Conservation (phyloP, 2,113 vertebrate genomes). For the Paramormyrops kingsleyae region DNA sequence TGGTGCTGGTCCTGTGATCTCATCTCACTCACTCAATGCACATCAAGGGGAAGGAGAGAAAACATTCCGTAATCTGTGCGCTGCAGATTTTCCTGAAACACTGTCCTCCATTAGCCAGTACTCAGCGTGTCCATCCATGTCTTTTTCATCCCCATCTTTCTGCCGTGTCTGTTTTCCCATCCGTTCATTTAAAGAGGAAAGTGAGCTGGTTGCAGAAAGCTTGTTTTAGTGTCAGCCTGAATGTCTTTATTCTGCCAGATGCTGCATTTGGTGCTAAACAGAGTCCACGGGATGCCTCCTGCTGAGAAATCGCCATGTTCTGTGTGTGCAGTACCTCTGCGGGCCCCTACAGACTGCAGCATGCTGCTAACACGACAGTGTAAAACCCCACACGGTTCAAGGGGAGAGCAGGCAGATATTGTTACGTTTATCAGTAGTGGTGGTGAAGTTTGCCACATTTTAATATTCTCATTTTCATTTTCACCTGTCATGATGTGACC, state of each 20-base stretch:
- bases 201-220: not conserved
- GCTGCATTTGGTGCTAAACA: not conserved
- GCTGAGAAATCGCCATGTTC: not conserved
- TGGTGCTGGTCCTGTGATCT: not conserved
- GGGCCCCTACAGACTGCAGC: not conserved
- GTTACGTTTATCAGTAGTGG: not conserved
- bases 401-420: not conserved
- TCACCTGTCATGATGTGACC: not conserved
- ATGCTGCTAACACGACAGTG: not conserved
- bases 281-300: not conserved
- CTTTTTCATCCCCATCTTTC: conserved; percentile 43
- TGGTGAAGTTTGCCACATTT: not conserved
- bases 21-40: not conserved
- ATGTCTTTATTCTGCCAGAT: not conserved
- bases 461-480: not conserved
- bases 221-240: not conserved
- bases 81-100: conserved; percentile 38
- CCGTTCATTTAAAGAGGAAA: not conserved
- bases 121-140: conserved; percentile 35
- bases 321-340: not conserved
- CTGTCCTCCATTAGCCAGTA: conserved; percentile 38
- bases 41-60: not conserved
- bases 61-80: conserved; percentile 27
- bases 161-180: not conserved
- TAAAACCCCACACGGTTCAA: not conserved